Conservation (phyloP, 2,888 invertebrate genomes). For the Calliopum simillimum region DNA sequence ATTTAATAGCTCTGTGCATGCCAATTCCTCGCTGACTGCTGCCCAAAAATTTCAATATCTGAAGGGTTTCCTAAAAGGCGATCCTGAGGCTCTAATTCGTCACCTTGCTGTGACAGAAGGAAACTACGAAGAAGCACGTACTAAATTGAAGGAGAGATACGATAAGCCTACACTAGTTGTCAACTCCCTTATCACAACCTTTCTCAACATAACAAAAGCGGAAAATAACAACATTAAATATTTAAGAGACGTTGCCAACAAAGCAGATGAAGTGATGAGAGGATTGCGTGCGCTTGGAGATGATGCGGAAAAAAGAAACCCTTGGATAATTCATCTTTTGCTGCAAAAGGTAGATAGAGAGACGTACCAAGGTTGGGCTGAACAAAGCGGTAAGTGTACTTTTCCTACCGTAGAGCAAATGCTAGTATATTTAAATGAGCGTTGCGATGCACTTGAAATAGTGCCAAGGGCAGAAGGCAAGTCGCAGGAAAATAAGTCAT, state of each 20-base stretch:
- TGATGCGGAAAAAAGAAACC: conserved; percentile 33
- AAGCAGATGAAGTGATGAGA: conserved; percentile 37
- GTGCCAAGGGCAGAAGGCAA: conserved; percentile 16
- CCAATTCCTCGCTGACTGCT: conserved; percentile 13
- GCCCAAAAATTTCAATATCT: conserved; percentile 39
- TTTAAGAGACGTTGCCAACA: conserved; percentile 25
- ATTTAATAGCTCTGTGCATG: conserved; percentile 35
- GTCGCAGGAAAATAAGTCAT: conserved; percentile 20
- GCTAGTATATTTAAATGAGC: conserved; percentile 29
- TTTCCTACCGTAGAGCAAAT: conserved; percentile 33
- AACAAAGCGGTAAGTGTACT: conserved; percentile 25
- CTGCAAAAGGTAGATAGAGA: conserved; percentile 34
- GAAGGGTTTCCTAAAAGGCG: conserved; percentile 35
- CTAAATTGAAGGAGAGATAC: conserved; percentile 32
- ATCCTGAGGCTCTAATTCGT: conserved; percentile 32
- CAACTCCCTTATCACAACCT: conserved; percentile 35
- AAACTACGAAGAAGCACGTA: conserved; percentile 38
- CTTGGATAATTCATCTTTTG: conserved; percentile 34
- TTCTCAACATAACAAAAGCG: conserved; percentile 21
- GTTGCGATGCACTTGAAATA: conserved; percentile 17
- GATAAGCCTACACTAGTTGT: conserved; percentile 35
- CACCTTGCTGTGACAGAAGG: conserved; percentile 33
- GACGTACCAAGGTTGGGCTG: conserved; percentile 33
- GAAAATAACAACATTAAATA: neutral
- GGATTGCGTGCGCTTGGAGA: conserved; percentile 34